These are phyloP conservation scores for Ibidorhyncha struthersii DNA, from an alignment of 2,113 vertebrate species.

Conservation along the genomic window DNA sequence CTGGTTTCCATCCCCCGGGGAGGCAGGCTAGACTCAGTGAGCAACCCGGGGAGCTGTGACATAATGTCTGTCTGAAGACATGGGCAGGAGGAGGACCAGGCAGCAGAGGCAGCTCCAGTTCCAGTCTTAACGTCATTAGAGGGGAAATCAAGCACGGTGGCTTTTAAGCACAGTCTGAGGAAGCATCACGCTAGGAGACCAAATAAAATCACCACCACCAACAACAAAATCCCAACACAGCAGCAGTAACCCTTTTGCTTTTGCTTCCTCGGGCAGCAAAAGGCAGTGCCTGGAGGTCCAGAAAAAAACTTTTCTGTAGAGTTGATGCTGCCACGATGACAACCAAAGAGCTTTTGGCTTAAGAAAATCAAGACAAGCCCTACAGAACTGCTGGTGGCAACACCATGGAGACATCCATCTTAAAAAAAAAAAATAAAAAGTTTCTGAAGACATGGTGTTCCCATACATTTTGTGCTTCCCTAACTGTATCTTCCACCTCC, in stretches of 20 bases:
- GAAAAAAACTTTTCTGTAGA: not conserved
- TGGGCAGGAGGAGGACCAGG: not conserved
- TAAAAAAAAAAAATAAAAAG: too few relatives aligned
- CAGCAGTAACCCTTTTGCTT: not conserved
- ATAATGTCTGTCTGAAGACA: conserved; percentile 48
- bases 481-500: not conserved
- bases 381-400: not conserved
- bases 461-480: not conserved
- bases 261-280: not conserved
- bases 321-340: not conserved
- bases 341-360: not conserved
- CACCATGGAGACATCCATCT: not conserved
- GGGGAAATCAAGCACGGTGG: not conserved
- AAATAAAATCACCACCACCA: not conserved
- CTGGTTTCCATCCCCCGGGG: not conserved
- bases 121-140: conserved; percentile 31
- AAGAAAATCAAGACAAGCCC: not conserved
- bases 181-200: not conserved
- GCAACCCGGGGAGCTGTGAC: conserved; percentile 17
- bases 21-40: not conserved
- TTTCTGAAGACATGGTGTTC: not conserved
- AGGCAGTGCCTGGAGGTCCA: not conserved
- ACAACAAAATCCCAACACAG: not conserved
- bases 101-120: not conserved
- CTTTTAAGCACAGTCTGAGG: not conserved